These are phyloP conservation scores for Cryptus viduatorius DNA, from an alignment of 2,888 invertebrate species.

Conservation along the genomic window DNA sequence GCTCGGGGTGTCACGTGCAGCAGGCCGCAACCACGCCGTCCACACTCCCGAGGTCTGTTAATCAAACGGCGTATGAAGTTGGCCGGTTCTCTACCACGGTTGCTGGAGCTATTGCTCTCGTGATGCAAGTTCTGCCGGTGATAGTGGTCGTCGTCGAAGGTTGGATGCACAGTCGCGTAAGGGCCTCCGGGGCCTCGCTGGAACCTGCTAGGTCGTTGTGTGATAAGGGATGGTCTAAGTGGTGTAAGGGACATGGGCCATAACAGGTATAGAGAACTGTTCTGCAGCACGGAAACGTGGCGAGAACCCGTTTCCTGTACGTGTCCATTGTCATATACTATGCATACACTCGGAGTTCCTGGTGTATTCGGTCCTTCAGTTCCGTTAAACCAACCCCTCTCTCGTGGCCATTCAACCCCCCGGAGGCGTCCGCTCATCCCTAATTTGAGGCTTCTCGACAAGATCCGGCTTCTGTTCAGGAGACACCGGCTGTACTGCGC, in stretches of 20 bases:
- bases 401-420: constrained; percentile 42
- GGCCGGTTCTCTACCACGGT: constrained; percentile 26
- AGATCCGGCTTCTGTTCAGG: constrained; percentile 55
- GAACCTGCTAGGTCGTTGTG: constrained; percentile 18
- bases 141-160: background rate
- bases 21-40: constrained; percentile 78
- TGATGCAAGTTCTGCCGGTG: constrained; percentile 42
- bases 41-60: constrained; percentile 79
- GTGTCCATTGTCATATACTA: constrained; percentile 66
- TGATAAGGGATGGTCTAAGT: constrained; percentile 57
- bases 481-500: constrained; percentile 21
- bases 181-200: constrained; percentile 20
- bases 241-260: constrained; percentile 61
- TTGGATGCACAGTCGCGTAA: constrained; percentile 21
- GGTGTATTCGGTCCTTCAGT: constrained; percentile 23
- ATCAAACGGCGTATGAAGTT: constrained; percentile 79
- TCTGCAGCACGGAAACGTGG: constrained; percentile 54
- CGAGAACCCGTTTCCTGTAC: constrained; percentile 63
- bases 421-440: constrained; percentile 58
- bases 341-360: constrained; percentile 34
- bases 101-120: constrained; percentile 38
- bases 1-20: constrained; percentile 80
- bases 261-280: constrained; percentile 37
- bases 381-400: constrained; percentile 1
- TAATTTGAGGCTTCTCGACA: constrained; percentile 65